Evolutionary conservation across 1,140 invertebrate species (phyloP).

Genomic region (Melitaea cinxia): DNA sequence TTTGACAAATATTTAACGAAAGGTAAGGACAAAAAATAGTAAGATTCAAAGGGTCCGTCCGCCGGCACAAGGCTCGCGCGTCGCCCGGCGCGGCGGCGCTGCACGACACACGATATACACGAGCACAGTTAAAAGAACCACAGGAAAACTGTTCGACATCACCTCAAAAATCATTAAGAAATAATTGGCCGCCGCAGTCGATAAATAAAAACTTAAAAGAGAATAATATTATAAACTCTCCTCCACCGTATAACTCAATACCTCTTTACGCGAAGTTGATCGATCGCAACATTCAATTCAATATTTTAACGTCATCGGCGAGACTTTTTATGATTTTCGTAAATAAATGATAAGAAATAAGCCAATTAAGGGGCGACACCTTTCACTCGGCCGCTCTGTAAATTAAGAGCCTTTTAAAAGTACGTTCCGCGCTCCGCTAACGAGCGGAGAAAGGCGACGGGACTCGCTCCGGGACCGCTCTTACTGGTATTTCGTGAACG

Average conservation of each 20-base stretch:
- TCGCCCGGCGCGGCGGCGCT: neutral
- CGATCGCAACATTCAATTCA: neutral
- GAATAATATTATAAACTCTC: too few species aligned
- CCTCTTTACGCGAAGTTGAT: neutral
- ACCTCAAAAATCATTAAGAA: too few species aligned
- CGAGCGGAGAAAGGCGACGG: constrained; percentile 10
- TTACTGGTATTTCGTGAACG: constrained; percentile 7
- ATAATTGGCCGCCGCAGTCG: too few species aligned
- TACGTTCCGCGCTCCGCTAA: constrained; percentile 11
- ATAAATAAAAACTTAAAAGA: too few species aligned
- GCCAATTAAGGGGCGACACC: constrained; percentile 10
- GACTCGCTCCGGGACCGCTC: neutral
- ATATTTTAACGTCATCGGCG: neutral
- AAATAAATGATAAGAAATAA: constrained; percentile 9
- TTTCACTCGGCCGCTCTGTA: constrained; percentile 13
- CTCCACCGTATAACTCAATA: too few species aligned
- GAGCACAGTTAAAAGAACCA: too few species aligned
- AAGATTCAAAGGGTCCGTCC: constrained; percentile 11
- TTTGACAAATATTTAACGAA: constrained; percentile 8
- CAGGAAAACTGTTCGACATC: too few species aligned
- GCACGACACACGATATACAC: too few species aligned
- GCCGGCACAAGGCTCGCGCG: too few species aligned
- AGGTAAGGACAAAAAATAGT: neutral
- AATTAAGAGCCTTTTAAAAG: constrained; percentile 22
- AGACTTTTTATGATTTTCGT: neutral